These are phyloP conservation scores for Tokudaia tokunoshimensis DNA, from an alignment of 2,797 vertebrate species.

Conservation along the genomic window DNA sequence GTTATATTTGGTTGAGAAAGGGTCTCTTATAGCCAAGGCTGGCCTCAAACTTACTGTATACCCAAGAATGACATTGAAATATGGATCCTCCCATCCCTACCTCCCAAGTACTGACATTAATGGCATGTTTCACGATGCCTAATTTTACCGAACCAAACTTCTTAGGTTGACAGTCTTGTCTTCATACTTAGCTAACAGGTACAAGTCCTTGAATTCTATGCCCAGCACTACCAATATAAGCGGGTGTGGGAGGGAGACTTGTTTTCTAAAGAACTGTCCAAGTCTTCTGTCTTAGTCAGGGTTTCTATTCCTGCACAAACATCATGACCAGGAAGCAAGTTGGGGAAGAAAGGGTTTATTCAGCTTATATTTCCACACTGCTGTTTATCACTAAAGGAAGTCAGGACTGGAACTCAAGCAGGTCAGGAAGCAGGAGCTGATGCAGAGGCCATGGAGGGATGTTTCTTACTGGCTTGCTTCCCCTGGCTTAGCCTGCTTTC, in stretches of 20 bases:
- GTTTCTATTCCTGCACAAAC: too few relatives aligned
- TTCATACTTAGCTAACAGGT: neutral
- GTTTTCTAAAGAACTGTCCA: slow-evolving; percentile 4
- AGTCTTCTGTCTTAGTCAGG: neutral
- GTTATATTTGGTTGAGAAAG: neutral
- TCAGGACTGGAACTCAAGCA: too few relatives aligned
- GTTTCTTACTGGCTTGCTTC: too few relatives aligned
- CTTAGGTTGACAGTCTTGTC: neutral
- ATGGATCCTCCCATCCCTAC: neutral
- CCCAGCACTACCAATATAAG: neutral
- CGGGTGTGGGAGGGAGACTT: neutral
- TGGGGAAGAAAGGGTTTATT: too few relatives aligned
- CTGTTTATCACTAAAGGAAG: too few relatives aligned
- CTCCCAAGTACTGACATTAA: neutral
- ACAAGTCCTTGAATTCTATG: neutral
- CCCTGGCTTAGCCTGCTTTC: too few relatives aligned
- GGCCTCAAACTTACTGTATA: neutral
- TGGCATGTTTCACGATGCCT: neutral
- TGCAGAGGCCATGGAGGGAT: too few relatives aligned
- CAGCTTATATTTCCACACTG: too few relatives aligned
- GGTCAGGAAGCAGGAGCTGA: too few relatives aligned
- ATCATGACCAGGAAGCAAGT: too few relatives aligned
- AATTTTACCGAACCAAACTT: neutral
- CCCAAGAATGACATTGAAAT: neutral
- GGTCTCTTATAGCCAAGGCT: neutral